A percentile compares a stretch with the other conserved stretches of the same genome.
Conservation (phyloP, 2,888 invertebrate species). For the Mallateleia sp. region DNA sequence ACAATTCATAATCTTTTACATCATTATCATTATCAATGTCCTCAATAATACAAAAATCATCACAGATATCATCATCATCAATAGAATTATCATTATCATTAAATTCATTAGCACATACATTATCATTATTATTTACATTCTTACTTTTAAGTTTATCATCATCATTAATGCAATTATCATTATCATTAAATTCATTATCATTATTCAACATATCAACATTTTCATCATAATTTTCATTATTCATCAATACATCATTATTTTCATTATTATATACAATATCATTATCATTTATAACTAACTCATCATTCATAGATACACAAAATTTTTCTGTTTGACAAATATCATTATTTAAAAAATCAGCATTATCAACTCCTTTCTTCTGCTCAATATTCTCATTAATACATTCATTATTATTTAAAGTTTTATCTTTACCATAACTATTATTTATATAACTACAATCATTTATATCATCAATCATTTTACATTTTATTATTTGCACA, state of each 20-base stretch:
- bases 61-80: too few species aligned
- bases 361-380: too few species aligned
- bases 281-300: neutral
- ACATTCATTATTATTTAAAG: neutral
- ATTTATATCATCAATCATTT: neutral
- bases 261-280: neutral
- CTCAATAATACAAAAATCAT: too few species aligned
- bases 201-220: neutral
- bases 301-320: neutral
- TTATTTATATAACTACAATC: neutral
- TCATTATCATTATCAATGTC: neutral
- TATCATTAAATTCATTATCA: neutral
- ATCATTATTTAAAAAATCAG: neutral
- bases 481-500: constrained; percentile 23
- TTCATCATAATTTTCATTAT: too few species aligned
- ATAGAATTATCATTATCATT: too few species aligned
- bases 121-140: too few species aligned
- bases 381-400: neutral
- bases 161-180: too few species aligned
- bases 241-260: too few species aligned
- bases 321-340: too few species aligned
- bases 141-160: too few species aligned
- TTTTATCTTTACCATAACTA: neutral
- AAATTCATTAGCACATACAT: too few species aligned
- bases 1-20: neutral